Conservation (phyloP, 2,113 vertebrate species). For the Chunga burmeisteri region DNA sequence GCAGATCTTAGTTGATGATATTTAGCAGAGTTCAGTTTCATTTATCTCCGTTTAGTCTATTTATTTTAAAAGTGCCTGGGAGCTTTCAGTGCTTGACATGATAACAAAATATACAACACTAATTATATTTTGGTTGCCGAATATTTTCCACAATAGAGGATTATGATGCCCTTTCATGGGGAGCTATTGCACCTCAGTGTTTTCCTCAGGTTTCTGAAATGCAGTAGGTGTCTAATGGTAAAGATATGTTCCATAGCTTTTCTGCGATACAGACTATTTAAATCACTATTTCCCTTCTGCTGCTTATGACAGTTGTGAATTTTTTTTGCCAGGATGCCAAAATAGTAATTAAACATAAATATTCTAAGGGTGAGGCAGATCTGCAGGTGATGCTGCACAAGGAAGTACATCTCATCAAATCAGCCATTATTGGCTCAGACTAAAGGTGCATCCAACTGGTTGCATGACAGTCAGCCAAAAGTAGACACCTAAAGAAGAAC, state of each 20-base stretch:
- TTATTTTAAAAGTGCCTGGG: slow-evolving; percentile 34
- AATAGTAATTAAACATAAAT: not conserved
- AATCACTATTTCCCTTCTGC: not conserved
- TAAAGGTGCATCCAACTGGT: not conserved
- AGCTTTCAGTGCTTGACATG: slow-evolving; percentile 20
- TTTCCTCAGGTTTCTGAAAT: not conserved
- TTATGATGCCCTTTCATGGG: not conserved
- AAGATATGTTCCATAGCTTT: not conserved
- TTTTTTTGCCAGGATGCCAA: not conserved
- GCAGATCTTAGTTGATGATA: slow-evolving; percentile 27
- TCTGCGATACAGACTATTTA: not conserved
- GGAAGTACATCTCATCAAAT: not conserved
- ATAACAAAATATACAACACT: not conserved
- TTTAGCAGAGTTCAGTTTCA: slow-evolving; percentile 27
- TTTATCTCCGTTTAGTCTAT: slow-evolving; percentile 31
- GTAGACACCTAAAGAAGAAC: not conserved
- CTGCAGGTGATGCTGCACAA: not conserved
- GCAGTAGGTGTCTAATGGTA: not conserved
- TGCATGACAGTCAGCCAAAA: not conserved
- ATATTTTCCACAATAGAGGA: not conserved
- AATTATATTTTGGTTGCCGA: not conserved
- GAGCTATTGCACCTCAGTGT: not conserved
- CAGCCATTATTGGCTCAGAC: not conserved
- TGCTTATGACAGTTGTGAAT: not conserved
- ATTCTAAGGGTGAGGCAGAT: not conserved